These are phyloP conservation scores for Parnassius smintheus DNA, from an alignment of 2,888 invertebrate species.

Conservation along the genomic window DNA sequence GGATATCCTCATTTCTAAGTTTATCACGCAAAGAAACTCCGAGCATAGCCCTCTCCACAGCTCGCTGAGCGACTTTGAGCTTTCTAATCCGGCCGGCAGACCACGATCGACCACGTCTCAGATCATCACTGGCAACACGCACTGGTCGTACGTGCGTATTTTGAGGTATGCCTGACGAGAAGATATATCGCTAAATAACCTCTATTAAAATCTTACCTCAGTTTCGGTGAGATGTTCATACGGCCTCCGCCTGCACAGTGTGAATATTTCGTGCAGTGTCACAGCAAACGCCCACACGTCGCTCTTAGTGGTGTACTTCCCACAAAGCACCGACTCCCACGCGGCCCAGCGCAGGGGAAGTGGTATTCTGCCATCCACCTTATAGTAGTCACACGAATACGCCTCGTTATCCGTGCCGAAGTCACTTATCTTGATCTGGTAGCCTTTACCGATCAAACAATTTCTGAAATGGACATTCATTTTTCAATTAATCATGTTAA, in stretches of 20 bases:
- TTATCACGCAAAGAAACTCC: too few species aligned
- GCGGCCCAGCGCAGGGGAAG: constrained; percentile 95
- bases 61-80: too few species aligned
- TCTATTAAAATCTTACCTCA: constrained; percentile 74
- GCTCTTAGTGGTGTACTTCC: constrained; percentile 92
- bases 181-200: too few species aligned
- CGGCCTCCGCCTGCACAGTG: constrained; percentile 88
- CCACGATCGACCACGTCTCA: too few species aligned
- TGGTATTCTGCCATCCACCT: constrained; percentile 87
- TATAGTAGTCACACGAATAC: constrained; percentile 90
- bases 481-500: too few species aligned
- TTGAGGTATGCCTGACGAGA: too few species aligned
- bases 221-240: constrained; percentile 88
- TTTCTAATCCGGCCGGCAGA: too few species aligned
- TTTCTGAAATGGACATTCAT: constrained; percentile 77
- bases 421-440: constrained; percentile 91
- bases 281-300: constrained; percentile 96
- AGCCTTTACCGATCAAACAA: constrained; percentile 91
- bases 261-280: constrained; percentile 92
- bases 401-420: constrained; percentile 92
- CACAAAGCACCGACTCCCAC: constrained; percentile 91
- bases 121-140: too few species aligned
- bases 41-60: too few species aligned
- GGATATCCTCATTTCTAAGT: too few species aligned
- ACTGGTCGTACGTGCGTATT: too few species aligned